A percentile compares a stretch with the other conserved stretches of the same genome.
Evolutionary conservation across 2,113 vertebrate genomes (phyloP).

Genomic region (Ophthalmolycus amberensis): DNA sequence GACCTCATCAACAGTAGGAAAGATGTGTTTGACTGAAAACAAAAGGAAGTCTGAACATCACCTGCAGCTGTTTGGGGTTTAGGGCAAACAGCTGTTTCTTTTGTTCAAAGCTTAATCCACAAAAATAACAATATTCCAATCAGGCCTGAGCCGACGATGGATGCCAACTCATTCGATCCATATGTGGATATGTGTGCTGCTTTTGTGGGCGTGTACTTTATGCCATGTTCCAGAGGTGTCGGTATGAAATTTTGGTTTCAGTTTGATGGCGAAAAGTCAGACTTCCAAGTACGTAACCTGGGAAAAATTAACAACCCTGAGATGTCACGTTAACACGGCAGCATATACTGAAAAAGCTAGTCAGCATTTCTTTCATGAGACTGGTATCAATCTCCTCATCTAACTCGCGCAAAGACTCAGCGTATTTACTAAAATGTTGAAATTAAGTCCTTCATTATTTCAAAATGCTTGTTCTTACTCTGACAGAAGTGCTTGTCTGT

Average conservation of each 20-base stretch:
- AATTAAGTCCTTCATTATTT: neutral
- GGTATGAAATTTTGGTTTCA: no score
- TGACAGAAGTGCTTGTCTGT: neutral
- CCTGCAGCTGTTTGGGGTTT: neutral
- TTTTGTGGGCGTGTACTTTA: no score
- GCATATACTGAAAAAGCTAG: no score
- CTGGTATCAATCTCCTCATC: neutral
- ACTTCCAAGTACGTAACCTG: no score
- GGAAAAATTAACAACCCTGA: no score
- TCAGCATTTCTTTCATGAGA: neutral
- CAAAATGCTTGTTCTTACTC: neutral
- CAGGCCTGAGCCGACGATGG: neutral
- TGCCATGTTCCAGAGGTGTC: no score
- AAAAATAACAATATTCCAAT: conserved; percentile 17
- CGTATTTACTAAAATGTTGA: neutral
- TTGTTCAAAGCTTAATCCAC: conserved; percentile 3
- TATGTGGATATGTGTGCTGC: no score
- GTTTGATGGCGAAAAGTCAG: no score
- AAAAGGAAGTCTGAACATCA: conserved; percentile 12
- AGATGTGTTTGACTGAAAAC: conserved; percentile 5
- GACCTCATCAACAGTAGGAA: neutral
- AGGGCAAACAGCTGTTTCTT: conserved; percentile 1
- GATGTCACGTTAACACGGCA: no score
- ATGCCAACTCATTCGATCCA: conserved; percentile 3
- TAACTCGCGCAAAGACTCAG: neutral